These are phyloP conservation scores for Pachyrhynchus sulphureomaculatus DNA, from an alignment of 1,140 invertebrate genomes.

Conservation along the genomic window DNA sequence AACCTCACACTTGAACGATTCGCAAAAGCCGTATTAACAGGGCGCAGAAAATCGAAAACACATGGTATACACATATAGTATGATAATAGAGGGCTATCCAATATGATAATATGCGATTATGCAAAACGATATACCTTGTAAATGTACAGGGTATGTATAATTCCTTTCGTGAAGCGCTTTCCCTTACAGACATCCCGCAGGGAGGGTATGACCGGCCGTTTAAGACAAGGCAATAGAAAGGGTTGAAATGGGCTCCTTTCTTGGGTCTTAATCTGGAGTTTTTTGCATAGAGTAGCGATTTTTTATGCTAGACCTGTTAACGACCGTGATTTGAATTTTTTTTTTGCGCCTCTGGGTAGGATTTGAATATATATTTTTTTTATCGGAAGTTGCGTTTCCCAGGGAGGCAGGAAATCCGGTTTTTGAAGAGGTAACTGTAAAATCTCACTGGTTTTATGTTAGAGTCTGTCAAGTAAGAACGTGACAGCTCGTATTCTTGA, in stretches of 20 bases:
- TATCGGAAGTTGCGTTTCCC: not conserved
- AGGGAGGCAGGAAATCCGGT: not conserved
- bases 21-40: conserved; percentile 14
- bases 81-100: conserved; percentile 18
- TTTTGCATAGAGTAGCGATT: conserved; percentile 19
- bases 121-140: conserved; percentile 12
- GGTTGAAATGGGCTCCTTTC: not conserved
- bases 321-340: conserved; percentile 16
- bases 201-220: not conserved
- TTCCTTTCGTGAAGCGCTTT: not conserved
- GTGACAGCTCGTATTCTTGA: too few species aligned
- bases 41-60: not conserved
- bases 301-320: conserved; percentile 6
- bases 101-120: conserved; percentile 25
- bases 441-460: too few species aligned
- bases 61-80: not conserved
- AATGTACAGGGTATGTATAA: too few species aligned
- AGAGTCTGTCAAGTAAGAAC: too few species aligned
- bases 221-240: conserved; percentile 20
- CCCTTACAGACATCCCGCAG: conserved; percentile 1
- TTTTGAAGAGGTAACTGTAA: not conserved
- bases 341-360: not conserved
- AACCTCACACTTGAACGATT: conserved; percentile 17
- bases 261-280: not conserved
- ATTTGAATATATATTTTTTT: not conserved